A percentile compares a stretch with the other conserved stretches of the same genome.
These are phyloP conservation scores for Anastrepha obliqua DNA, from an alignment of 1,140 invertebrate species.

Conservation along the genomic window DNA sequence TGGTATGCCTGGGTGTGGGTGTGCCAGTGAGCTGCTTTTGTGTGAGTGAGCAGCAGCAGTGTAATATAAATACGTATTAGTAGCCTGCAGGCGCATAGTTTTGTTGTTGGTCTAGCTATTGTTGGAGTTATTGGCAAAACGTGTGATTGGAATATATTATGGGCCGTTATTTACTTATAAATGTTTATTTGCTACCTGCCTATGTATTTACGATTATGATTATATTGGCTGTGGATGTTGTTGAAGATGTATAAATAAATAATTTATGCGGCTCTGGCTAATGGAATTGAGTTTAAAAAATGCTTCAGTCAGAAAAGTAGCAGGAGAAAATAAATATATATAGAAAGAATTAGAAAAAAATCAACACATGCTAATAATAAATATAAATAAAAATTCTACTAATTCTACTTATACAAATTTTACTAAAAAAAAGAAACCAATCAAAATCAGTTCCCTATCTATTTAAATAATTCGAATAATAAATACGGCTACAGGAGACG, in stretches of 20 bases:
- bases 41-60: background rate
- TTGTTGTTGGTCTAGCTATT: background rate
- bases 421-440: too few relatives aligned
- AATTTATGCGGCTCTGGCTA: constrained; percentile 28
- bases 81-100: background rate
- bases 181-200: background rate
- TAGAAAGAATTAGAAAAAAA: too few relatives aligned
- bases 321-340: too few relatives aligned
- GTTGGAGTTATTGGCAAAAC: background rate
- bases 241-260: constrained; percentile 60
- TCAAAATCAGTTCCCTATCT: too few relatives aligned
- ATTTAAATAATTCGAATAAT: too few relatives aligned
- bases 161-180: background rate
- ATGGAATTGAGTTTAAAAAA: constrained; percentile 43
- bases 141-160: constrained; percentile 8
- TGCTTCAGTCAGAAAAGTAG: background rate
- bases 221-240: constrained; percentile 36
- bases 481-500: too few relatives aligned
- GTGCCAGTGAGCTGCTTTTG: background rate
- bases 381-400: too few relatives aligned
- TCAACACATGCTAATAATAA: too few relatives aligned
- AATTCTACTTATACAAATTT: too few relatives aligned
- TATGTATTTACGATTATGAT: constrained; percentile 18
- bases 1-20: background rate
- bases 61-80: background rate